A percentile compares a stretch with the other conserved stretches of the same genome.
Evolutionary conservation across 1,140 invertebrate genomes (phyloP).

Genomic region (Neodiprion lecontei): DNA sequence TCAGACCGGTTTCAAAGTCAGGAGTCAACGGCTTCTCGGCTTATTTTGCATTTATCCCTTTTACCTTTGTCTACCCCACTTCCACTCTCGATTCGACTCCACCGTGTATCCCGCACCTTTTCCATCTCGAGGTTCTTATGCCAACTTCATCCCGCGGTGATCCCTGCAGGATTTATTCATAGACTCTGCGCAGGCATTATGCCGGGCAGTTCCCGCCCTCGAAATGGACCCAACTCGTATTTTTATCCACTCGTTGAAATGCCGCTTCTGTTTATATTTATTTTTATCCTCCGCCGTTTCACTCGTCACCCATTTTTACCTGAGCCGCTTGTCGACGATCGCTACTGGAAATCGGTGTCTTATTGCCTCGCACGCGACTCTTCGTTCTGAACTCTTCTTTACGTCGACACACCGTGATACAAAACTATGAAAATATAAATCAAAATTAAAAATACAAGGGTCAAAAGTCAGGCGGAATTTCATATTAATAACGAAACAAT

Average conservation of each 20-base stretch:
- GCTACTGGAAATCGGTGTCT: no score
- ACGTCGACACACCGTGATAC: no score
- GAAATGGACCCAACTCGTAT: background rate
- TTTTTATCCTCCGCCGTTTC: background rate
- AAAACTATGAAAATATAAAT: no score
- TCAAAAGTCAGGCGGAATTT: no score
- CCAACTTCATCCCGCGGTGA: background rate
- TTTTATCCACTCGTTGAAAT: background rate
- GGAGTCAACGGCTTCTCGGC: constrained; percentile 12
- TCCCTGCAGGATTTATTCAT: background rate
- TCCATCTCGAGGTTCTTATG: background rate
- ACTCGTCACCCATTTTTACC: no score
- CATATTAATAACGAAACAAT: no score
- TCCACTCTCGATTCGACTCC: background rate
- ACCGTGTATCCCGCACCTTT: background rate
- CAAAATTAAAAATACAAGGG: no score
- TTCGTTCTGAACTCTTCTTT: no score
- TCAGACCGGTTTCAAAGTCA: constrained; percentile 11
- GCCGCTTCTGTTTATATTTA: background rate
- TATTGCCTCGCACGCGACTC: no score
- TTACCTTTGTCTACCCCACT: background rate
- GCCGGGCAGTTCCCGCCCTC: background rate
- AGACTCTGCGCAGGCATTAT: background rate
- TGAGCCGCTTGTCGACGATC: no score
- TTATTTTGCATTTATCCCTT: constrained; percentile 2